Evolutionary conservation across 2,888 invertebrate genomes (phyloP).

Genomic region (Apamea sordens): DNA sequence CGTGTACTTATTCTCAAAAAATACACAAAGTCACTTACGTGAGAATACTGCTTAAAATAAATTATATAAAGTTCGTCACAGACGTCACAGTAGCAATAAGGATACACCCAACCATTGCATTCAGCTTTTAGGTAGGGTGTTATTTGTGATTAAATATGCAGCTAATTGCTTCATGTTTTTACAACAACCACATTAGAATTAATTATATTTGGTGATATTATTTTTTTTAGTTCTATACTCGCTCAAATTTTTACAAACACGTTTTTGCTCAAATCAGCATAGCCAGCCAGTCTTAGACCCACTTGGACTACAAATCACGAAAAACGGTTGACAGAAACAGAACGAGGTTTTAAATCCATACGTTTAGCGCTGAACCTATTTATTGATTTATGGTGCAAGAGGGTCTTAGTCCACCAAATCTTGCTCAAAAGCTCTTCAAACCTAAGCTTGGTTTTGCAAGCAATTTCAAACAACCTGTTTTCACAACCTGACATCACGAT

Average conservation of each 20-base stretch:
- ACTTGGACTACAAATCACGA: neutral
- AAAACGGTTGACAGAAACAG: neutral
- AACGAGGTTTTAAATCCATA: neutral
- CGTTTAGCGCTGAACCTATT: neutral
- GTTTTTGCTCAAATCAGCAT: neutral
- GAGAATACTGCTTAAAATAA: neutral
- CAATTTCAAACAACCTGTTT: slow-evolving; percentile 16
- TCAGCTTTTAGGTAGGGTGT: too few relatives aligned
- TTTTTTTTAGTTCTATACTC: neutral
- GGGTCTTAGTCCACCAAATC: neutral
- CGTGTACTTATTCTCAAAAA: neutral
- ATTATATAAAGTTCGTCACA: neutral
- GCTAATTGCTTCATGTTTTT: neutral
- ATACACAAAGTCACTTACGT: neutral
- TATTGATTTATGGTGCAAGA: neutral
- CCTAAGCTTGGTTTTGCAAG: slow-evolving; percentile 5
- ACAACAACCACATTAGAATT: neutral
- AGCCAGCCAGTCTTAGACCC: neutral
- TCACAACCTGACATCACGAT: slow-evolving; percentile 31
- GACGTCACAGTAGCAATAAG: neutral
- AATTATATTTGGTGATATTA: too few relatives aligned
- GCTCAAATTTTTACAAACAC: too few relatives aligned
- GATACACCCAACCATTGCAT: too few relatives aligned
- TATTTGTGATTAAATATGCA: neutral
- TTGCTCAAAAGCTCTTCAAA: slow-evolving; percentile 16